Evolutionary conservation across 2,888 invertebrate genomes (phyloP), one percentile per base, ranked within the genome.

Genomic region (Monopis laevigella): DNA sequence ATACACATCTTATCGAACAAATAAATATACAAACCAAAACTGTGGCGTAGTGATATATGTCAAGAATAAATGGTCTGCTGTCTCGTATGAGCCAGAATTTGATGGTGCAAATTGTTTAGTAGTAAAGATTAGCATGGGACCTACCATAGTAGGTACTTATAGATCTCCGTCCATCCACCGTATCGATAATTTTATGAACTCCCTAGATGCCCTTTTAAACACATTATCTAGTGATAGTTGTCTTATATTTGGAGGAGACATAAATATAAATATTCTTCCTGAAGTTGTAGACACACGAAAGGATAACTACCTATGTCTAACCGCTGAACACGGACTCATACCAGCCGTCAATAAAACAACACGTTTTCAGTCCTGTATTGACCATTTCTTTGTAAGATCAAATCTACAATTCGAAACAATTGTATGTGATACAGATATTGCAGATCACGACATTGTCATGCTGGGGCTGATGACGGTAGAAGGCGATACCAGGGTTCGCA

Each of bases 31-130:
- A 6, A 47, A 49, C 19, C 43, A 45, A 36, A 43, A 41, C 11
- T 43, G 46, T 18, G 46, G 46, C 2, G 46, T 49, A 1, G 46
- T 46, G 3, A 29, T 36, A 0, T 46, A 48, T 14, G 26, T 48
- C 1, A 43, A 40, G 14, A 28, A 41, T 7, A 12, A 28, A 3
- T 41, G 43, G 36, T 42, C 29, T 6, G 43, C 43, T 4, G 21
- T 12, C 18, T 42, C 43, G 2, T 16, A 35, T 1, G 51, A 51
- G 26, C 46, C 47, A 2, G 11, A 16, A 5, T 32, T 46, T 28
- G 17, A 24, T 1, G 49, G 48, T 2, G 40, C 43, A 1, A 36
- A 45, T 39, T 49, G 48, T 34, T 12, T 49, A 1, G 28, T 27
- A 12, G 19, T 47, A 4, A 14, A 34, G 4, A 34, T 42, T 1